A percentile compares a stretch with the other conserved stretches of the same genome.
Conservation (phyloP, 2,113 vertebrate species). For the Dromiciops gliroides region DNA sequence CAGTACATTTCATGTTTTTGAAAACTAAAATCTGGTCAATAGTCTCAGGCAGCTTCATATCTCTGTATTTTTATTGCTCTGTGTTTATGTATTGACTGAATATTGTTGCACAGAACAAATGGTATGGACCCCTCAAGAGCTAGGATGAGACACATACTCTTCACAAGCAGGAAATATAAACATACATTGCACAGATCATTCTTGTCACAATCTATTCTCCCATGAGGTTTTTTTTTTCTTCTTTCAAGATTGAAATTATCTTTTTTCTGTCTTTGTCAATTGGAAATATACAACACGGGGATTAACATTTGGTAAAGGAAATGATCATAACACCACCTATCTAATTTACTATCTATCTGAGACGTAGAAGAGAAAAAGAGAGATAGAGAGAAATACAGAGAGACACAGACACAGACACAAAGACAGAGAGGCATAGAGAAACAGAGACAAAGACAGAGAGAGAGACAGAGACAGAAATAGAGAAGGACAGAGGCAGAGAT, state of each 20-base stretch:
- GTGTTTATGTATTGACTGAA: not conserved
- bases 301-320: not conserved
- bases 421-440: not conserved
- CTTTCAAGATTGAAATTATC: not conserved
- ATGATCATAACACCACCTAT: not conserved
- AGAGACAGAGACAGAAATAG: not conserved
- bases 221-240: not conserved
- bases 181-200: not conserved
- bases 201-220: not conserved
- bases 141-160: not conserved
- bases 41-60: not conserved
- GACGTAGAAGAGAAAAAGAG: no score
- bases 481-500: not conserved
- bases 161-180: not conserved
- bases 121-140: not conserved
- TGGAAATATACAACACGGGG: not conserved
- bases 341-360: not conserved
- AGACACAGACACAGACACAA: not conserved
- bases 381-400: not conserved
- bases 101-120: not conserved
- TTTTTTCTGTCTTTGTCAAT: not conserved
- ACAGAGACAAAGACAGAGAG: not conserved
- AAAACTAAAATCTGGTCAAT: not conserved
- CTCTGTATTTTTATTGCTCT: not conserved
- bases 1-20: not conserved